A percentile compares a stretch with the other conserved stretches of the same genome.
phyloP scores from a whole-genome alignment of 2,797 vertebrate species.

The Sphaeramia orbicularis region DNA sequence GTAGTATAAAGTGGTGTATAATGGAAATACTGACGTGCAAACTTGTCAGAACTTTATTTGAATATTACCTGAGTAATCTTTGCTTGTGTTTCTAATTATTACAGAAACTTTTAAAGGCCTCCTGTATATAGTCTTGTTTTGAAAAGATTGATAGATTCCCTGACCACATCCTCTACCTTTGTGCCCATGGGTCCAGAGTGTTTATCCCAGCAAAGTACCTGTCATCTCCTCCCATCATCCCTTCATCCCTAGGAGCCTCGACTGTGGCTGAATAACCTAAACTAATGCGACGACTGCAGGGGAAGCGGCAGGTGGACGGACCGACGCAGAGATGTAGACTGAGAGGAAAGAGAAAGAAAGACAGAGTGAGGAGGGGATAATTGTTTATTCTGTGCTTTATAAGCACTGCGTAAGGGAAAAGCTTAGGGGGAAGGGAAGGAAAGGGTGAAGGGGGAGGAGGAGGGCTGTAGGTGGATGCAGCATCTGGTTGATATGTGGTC shows the following conservation, averaged over 20 bases:
- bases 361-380: conserved; percentile 7
- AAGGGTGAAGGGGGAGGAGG: conserved; percentile 23
- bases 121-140: not conserved
- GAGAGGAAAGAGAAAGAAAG: conserved; percentile 10
- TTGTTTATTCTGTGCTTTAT: conserved; percentile 38
- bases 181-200: conserved; percentile 51
- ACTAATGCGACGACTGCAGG: conserved; percentile 41
- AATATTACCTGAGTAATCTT: not conserved
- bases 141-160: conserved; percentile 15
- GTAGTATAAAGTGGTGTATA: not conserved
- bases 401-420: conserved; percentile 13
- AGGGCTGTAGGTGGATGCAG: conserved; percentile 54
- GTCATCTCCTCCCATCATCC: conserved; percentile 62
- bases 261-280: conserved; percentile 26
- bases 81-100: too few relatives aligned
- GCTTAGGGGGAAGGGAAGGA: conserved; percentile 11
- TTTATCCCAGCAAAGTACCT: conserved; percentile 67
- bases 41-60: not conserved
- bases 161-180: conserved; percentile 14
- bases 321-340: conserved; percentile 19
- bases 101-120: too few relatives aligned
- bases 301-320: conserved; percentile 55
- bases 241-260: conserved; percentile 37
- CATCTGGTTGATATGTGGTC: conserved; percentile 71
- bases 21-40: not conserved